Conservation (phyloP, 1,140 invertebrate species). For the Conus betulinus region DNA sequence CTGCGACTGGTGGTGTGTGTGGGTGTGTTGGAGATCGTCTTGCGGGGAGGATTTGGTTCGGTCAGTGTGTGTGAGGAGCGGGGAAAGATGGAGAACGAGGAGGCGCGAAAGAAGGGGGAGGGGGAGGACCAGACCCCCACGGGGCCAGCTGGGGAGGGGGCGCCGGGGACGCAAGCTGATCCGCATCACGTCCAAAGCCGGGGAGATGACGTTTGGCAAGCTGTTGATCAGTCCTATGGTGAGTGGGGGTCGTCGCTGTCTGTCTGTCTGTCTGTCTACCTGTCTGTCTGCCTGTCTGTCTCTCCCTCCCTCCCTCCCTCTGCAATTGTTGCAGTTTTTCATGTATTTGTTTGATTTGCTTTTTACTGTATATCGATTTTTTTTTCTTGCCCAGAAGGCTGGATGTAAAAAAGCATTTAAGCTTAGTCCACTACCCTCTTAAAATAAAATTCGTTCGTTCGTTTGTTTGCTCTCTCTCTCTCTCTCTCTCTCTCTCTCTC, state of each 20-base stretch:
- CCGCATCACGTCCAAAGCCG: conserved; percentile 34
- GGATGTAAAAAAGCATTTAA: too few species aligned
- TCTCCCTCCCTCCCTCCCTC: neutral
- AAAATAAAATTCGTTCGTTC: too few species aligned
- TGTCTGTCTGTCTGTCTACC: neutral
- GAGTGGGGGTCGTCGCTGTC: neutral
- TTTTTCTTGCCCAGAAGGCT: too few species aligned
- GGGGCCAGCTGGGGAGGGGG: neutral
- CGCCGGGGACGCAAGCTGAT: conserved; percentile 11
- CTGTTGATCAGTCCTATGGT: conserved; percentile 32
- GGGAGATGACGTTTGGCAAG: conserved; percentile 40
- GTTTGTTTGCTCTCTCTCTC: neutral
- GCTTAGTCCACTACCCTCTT: too few species aligned
- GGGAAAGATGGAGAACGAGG: neutral
- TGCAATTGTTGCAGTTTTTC: too few species aligned
- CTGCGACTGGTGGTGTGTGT: neutral
- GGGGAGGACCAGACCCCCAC: neutral
- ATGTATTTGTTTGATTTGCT: too few species aligned
- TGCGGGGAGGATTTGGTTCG: neutral
- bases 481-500: neutral
- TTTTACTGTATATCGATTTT: too few species aligned
- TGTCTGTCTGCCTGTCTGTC: neutral
- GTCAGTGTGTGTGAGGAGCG: too few species aligned
- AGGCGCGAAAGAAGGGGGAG: neutral
- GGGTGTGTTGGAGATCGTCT: neutral